These are phyloP conservation scores for Ennomos fuscantarius DNA, from an alignment of 2,888 invertebrate species.

Conservation along the genomic window DNA sequence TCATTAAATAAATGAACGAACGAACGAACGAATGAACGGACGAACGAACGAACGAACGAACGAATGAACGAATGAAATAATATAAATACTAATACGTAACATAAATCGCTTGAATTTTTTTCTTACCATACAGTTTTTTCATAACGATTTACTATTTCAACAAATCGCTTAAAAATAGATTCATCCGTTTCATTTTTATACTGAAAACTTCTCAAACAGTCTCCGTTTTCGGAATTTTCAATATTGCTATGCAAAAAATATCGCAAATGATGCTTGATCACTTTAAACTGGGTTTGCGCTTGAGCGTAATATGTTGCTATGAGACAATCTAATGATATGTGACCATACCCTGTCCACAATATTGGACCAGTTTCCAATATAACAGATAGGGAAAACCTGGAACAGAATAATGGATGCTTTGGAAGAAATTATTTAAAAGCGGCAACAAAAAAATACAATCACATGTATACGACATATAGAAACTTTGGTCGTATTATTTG, in stretches of 20 bases:
- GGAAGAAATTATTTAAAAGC: too few species aligned
- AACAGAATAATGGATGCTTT: conserved; percentile 16
- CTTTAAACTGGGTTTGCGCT: conserved; percentile 53
- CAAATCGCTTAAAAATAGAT: conserved; percentile 41
- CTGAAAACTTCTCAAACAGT: neutral
- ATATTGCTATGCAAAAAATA: conserved; percentile 40
- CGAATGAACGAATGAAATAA: too few species aligned
- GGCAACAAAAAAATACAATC: too few species aligned
- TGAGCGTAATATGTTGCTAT: conserved; percentile 54
- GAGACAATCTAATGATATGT: conserved; percentile 48
- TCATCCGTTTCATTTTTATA: conserved; percentile 45
- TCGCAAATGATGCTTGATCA: conserved; percentile 53
- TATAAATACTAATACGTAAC: neutral
- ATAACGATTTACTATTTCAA: conserved; percentile 51
- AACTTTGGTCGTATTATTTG: too few species aligned
- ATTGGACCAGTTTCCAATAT: conserved; percentile 40
- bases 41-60: too few species aligned
- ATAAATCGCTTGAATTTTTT: neutral
- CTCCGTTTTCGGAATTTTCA: conserved; percentile 2
- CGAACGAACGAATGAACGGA: too few species aligned
- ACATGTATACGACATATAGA: too few species aligned
- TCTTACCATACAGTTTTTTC: conserved; percentile 30
- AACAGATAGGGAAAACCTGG: conserved; percentile 46
- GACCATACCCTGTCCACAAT: conserved; percentile 50
- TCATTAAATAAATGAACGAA: too few species aligned